phyloP scores from a whole-genome alignment of 2,888 invertebrate genomes.

The Eucera pruinosa region DNA sequence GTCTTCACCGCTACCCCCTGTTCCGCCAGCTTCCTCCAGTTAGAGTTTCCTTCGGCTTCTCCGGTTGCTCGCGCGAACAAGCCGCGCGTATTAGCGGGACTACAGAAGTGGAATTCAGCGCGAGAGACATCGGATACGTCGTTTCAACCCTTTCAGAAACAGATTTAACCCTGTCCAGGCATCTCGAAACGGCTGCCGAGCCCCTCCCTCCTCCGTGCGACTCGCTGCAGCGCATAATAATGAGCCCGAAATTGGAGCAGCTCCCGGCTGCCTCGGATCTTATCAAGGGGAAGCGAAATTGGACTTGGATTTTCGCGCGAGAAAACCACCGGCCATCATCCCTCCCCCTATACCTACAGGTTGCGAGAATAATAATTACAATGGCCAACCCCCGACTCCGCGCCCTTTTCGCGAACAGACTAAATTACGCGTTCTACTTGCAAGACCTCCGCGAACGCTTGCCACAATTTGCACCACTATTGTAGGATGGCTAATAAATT shows the following conservation, averaged over 20 bases:
- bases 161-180: constrained; percentile 57
- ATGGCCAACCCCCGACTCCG: constrained; percentile 12
- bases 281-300: constrained; percentile 47
- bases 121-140: constrained; percentile 57
- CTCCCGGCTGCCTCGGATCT: constrained; percentile 37
- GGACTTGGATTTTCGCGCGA: constrained; percentile 49
- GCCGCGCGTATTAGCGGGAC: constrained; percentile 46
- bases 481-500: constrained; percentile 49
- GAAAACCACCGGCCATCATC: constrained; percentile 23
- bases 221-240: constrained; percentile 56
- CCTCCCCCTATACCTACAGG: not conserved
- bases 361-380: constrained; percentile 41
- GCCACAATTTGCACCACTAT: constrained; percentile 39
- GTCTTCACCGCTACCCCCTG: constrained; percentile 45
- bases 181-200: constrained; percentile 11
- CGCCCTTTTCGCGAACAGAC: constrained; percentile 18
- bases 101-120: constrained; percentile 22
- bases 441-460: constrained; percentile 2
- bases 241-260: constrained; percentile 64
- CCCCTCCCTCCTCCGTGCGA: constrained; percentile 10
- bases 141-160: constrained; percentile 58
- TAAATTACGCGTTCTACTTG: constrained; percentile 40
- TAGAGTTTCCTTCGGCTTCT: not conserved
- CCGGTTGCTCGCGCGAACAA: constrained; percentile 34
- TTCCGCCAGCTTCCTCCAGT: not conserved